Conservation (phyloP, 2,113 vertebrate species). For the Merops nubicus region DNA sequence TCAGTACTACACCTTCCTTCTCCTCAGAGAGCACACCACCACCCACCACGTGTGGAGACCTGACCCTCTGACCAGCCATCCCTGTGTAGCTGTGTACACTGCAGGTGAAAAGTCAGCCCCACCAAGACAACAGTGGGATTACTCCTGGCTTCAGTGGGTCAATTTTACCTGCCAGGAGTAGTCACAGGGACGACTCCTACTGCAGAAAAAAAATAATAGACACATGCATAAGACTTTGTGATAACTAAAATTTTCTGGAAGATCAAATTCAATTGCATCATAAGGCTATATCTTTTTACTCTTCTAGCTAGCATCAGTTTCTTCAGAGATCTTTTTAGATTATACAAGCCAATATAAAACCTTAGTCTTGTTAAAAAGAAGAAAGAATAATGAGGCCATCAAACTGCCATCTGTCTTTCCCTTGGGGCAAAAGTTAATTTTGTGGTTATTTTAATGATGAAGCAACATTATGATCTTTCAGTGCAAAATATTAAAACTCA, state of each 20-base stretch:
- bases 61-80: not conserved
- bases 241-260: not conserved
- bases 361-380: conserved; percentile 44
- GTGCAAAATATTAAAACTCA: conserved; percentile 67
- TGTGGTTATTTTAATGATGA: conserved; percentile 73
- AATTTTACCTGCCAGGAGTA: not conserved
- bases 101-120: not conserved
- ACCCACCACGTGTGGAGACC: accelerated
- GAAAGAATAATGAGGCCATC: conserved; percentile 68
- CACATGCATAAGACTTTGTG: accelerated
- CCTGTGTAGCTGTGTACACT: not conserved
- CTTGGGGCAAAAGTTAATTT: conserved; percentile 73
- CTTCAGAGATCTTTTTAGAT: conserved; percentile 39
- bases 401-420: conserved; percentile 70
- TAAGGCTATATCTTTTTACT: not conserved
- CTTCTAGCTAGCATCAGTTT: not conserved
- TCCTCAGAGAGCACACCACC: accelerated
- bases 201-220: not conserved
- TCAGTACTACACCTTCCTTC: not conserved
- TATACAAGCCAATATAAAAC: conserved; percentile 47
- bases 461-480: conserved; percentile 71
- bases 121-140: not conserved
- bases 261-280: not conserved
- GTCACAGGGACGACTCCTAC: not conserved
- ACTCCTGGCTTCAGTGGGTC: not conserved